Conservation (phyloP, 2,888 invertebrate genomes). For the Chloroclysta siterata region DNA sequence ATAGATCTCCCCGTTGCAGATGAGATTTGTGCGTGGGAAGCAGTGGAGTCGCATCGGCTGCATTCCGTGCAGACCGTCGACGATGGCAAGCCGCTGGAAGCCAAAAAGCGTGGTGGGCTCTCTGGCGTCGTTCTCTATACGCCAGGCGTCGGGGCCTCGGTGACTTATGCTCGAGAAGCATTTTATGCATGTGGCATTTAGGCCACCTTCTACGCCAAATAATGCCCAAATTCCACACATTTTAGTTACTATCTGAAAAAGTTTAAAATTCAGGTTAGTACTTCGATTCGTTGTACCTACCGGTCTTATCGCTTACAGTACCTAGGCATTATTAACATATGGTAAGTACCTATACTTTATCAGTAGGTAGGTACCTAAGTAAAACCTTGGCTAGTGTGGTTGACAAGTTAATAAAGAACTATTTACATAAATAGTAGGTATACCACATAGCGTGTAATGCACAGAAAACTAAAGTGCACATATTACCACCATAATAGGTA, state of each 20-base stretch:
- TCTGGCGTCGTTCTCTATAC: conserved; percentile 88
- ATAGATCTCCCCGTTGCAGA: conserved; percentile 95
- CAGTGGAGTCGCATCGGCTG: conserved; percentile 89
- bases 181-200: conserved; percentile 83
- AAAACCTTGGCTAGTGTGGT: neutral
- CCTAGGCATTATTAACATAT: neutral
- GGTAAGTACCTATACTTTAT: neutral
- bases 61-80: conserved; percentile 90
- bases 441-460: too few species aligned
- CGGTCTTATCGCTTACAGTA: neutral
- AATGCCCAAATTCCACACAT: conserved; percentile 93
- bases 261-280: conserved; percentile 11
- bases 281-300: neutral
- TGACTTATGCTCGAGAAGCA: conserved; percentile 88
- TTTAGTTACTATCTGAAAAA: conserved; percentile 51
- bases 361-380: neutral
- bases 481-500: too few species aligned
- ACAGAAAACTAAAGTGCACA: too few species aligned
- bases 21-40: conserved; percentile 87
- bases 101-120: conserved; percentile 87
- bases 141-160: conserved; percentile 91
- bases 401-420: neutral
- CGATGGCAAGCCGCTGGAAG: conserved; percentile 89
- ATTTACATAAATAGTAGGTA: too few species aligned
- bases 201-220: conserved; percentile 86